Percentiles rank a stretch among this genome's conserved stretches.
phyloP scores from a whole-genome alignment of 2,888 invertebrate genomes.

The Noctua comes region DNA sequence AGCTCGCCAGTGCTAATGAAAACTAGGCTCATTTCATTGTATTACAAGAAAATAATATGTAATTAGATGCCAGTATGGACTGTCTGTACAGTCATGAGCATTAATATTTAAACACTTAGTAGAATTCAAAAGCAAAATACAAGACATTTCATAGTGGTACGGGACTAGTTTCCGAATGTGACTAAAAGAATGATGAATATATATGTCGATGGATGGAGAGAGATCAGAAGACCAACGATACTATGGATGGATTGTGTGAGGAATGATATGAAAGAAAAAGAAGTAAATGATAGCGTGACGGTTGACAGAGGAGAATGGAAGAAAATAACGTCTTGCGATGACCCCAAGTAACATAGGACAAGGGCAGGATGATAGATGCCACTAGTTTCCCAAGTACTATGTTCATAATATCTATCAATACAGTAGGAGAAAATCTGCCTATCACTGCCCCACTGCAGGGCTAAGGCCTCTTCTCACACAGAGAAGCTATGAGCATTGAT shows the following conservation, averaged over 20 bases:
- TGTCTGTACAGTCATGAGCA: background rate
- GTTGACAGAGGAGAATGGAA: no score
- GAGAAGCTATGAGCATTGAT: background rate
- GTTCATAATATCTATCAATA: background rate
- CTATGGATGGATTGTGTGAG: no score
- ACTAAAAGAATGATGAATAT: no score
- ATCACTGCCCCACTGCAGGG: no score
- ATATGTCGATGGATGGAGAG: no score
- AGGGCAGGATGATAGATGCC: no score
- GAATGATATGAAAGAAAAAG: no score
- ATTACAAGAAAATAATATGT: slow-evolving; percentile 36
- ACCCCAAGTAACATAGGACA: no score
- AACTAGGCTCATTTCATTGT: slow-evolving; percentile 38
- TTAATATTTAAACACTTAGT: background rate
- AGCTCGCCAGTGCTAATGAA: slow-evolving; percentile 4
- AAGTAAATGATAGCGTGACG: no score
- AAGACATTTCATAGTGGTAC: background rate
- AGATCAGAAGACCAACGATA: no score
- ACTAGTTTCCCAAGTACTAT: background rate
- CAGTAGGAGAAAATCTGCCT: background rate
- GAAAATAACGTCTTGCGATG: no score
- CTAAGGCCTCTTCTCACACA: background rate
- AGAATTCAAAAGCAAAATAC: background rate
- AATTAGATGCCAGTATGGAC: slow-evolving; percentile 29
- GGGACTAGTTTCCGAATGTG: background rate